These are phyloP conservation scores for Vireo altiloquus DNA, from an alignment of 2,113 vertebrate genomes.

Conservation along the genomic window DNA sequence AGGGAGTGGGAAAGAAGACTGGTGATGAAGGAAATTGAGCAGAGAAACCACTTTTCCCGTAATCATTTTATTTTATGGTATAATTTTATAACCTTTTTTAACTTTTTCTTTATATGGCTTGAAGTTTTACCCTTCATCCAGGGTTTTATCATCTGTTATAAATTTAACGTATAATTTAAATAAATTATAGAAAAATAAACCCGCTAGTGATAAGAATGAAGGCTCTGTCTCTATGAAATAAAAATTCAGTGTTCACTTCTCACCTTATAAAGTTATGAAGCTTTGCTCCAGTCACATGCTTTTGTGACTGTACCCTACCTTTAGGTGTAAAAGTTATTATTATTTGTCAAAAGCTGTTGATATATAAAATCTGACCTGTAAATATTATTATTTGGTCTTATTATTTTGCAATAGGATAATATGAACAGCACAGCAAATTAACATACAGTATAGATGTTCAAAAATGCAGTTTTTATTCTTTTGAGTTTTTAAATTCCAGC, in stretches of 20 bases:
- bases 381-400: slow-evolving; percentile 29
- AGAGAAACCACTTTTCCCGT: not conserved
- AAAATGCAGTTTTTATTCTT: not conserved
- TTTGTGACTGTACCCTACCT: not conserved
- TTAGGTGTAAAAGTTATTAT: not conserved
- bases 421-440: slow-evolving; percentile 8
- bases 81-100: not conserved
- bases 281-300: not conserved
- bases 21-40: not conserved
- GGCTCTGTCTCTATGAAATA: not conserved
- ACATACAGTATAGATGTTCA: not conserved
- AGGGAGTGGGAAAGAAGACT: not conserved
- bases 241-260: not conserved
- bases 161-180: not conserved
- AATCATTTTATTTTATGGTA: not conserved
- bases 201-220: not conserved
- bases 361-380: not conserved
- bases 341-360: not conserved
- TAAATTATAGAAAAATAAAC: not conserved
- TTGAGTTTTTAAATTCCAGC: not conserved
- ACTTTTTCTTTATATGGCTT: not conserved
- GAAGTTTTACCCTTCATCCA: not conserved
- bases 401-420: slow-evolving; percentile 17
- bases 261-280: not conserved
- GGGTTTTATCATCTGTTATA: not conserved